Evolutionary conservation across 1,140 invertebrate genomes (phyloP).

Genomic region (Drosophila kurseongensis): DNA sequence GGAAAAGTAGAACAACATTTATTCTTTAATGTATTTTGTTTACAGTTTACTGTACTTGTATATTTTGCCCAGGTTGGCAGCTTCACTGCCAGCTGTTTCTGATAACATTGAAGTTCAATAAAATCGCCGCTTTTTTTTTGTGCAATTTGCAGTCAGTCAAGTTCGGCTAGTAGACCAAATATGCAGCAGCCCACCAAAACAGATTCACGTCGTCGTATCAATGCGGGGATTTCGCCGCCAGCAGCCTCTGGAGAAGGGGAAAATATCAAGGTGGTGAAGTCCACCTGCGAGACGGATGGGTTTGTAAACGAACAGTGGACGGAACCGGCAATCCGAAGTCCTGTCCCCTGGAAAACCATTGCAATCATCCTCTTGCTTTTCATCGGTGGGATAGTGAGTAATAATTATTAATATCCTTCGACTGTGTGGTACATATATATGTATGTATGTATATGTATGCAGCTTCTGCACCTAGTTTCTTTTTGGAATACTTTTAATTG

Average conservation of each 20-base stretch:
- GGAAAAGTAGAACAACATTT: neutral
- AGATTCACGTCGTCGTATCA: conserved; percentile 62
- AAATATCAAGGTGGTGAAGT: conserved; percentile 36
- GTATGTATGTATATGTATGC: no score
- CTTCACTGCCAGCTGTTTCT: conserved; percentile 16
- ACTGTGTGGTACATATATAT: neutral
- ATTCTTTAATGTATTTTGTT: neutral
- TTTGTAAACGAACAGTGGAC: conserved; percentile 67
- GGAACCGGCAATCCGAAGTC: conserved; percentile 10
- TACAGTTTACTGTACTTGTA: conserved; percentile 1
- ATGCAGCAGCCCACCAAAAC: conserved; percentile 60
- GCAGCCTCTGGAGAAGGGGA: conserved; percentile 10
- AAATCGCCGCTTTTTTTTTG: neutral
- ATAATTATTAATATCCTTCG: neutral
- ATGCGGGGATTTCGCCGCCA: conserved; percentile 8
- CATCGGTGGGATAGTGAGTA: conserved; percentile 53
- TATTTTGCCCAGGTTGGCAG: conserved; percentile 22
- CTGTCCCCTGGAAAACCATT: conserved; percentile 67
- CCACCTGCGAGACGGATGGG: conserved; percentile 49
- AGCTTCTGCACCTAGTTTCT: no score
- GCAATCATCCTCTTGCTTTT: conserved; percentile 56
- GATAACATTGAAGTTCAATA: conserved; percentile 17
- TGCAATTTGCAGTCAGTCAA: neutral
- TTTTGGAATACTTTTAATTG: no score
- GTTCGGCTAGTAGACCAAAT: conserved; percentile 30